Base-by-base conservation (phyloP, 1,140 invertebrate species). In the Pentalonia nigronervosa region DNA sequence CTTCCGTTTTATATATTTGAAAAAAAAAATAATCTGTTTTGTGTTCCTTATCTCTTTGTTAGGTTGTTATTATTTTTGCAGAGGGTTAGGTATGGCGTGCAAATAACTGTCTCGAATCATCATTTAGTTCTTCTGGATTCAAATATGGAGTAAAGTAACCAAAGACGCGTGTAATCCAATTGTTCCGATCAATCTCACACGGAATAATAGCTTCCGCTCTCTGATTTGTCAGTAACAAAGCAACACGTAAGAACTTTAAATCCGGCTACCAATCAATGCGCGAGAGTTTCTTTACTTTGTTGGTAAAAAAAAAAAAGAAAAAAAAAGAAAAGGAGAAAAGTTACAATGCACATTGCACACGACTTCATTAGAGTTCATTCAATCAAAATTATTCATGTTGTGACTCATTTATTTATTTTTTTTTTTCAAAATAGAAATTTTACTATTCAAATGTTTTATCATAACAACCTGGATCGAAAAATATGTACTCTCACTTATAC, bases 101-200 rank as follows among this genome's bases (percentile, higher is more conserved):
- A 67, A 67, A 67, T 67, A 67, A 67, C 60, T 76, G 60, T 17
- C 17, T 48, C 30, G 1, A 87, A 87, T 30, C 86, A 48, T 87
- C 30, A 48, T 87, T 87, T 34, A 48, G 45, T 34, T 48, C 36
- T 87, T 87, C 45, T n/a, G 47, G 47, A 87, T 48, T 47, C 25
- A 47, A 87, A 87, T 87, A 30, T 87, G 36, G 45, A 87, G 45
- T 47, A 50, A 87, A 48, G 36, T 21, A 87, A 48, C 47, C 86
- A 87, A 87, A 87, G 86, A 50, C 30, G 86, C 86, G 36, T 87
- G 45, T 87, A 87, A 87, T 87, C 86, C 86, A 87, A 87, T 87
- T 87, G 86, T 87, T 87, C 86, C 86, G 48, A 87, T 87, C 45
- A 87, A 87, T 87, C 86, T 87, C 86, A 87, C 86, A 87, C 84